Conservation (phyloP, 23 tunicate genomes). For the Diplosoma virens region DNA sequence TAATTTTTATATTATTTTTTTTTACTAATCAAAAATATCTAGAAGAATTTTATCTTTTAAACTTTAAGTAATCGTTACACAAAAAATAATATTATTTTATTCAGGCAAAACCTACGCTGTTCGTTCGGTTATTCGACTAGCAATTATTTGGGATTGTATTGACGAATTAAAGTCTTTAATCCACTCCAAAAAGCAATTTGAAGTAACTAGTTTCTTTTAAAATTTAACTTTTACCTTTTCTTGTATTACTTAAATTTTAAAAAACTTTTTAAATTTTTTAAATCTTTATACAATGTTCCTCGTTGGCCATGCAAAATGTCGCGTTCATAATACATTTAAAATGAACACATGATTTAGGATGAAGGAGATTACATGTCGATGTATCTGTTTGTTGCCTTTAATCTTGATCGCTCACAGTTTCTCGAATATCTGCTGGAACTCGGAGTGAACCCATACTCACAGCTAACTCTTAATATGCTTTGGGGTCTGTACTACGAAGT, state of each 20-base stretch:
- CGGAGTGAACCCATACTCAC: not conserved
- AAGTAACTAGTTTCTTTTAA: not conserved
- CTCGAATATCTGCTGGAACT: constrained; percentile 30
- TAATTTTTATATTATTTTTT: too few relatives aligned
- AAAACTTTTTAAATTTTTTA: not conserved
- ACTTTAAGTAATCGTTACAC: too few relatives aligned
- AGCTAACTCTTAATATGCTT: constrained; percentile 21
- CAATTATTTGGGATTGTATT: constrained; percentile 35
- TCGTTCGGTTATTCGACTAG: constrained; percentile 18
- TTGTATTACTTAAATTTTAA: not conserved
- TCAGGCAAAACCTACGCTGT: too few relatives aligned
- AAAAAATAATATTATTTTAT: too few relatives aligned
- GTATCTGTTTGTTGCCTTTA: constrained; percentile 16
- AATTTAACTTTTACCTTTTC: not conserved
- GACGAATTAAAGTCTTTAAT: not conserved
- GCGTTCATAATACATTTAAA: too few relatives aligned
- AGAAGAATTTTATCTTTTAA: too few relatives aligned
- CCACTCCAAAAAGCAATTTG: not conserved
- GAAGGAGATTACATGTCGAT: not conserved
- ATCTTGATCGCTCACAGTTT: constrained; percentile 20
- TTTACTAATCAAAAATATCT: too few relatives aligned
- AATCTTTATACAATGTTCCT: too few relatives aligned
- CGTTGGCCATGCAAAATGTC: too few relatives aligned
- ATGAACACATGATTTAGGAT: not conserved
- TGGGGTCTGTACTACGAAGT: constrained; percentile 39